A percentile compares a stretch with the other conserved stretches of the same genome.
Conservation (phyloP, 2,797 vertebrate genomes). For the Remorina albescens region DNA sequence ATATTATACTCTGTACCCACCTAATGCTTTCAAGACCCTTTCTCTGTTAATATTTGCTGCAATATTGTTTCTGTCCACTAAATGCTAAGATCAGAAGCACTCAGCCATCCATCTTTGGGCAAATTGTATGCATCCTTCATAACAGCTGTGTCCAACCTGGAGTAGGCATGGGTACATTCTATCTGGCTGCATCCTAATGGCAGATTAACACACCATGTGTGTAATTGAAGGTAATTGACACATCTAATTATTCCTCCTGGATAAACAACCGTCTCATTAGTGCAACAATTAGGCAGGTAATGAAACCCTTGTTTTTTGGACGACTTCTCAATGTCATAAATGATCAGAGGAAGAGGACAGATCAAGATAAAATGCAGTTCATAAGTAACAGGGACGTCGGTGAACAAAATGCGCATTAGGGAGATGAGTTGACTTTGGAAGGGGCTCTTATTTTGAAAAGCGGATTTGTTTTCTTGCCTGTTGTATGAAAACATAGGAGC, state of each 20-base stretch:
- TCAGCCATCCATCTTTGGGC: constrained; percentile 62
- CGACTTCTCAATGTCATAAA: constrained; percentile 72
- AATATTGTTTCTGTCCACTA: constrained; percentile 32
- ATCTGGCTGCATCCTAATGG: constrained; percentile 83
- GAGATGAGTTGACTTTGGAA: constrained; percentile 16
- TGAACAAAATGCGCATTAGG: constrained; percentile 58
- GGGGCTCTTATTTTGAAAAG: constrained; percentile 12
- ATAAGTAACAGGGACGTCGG: constrained; percentile 56
- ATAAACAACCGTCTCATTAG: constrained; percentile 86
- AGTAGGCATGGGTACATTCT: constrained; percentile 82
- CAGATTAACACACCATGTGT: constrained; percentile 78
- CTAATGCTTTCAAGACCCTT: constrained; percentile 11
- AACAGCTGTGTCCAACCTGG: constrained; percentile 81
- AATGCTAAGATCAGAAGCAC: constrained; percentile 45
- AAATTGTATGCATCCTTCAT: constrained; percentile 77
- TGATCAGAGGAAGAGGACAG: constrained; percentile 56
- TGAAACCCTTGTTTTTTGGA: constrained; percentile 81
- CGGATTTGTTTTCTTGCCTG: neutral
- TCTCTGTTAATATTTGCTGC: constrained; percentile 38
- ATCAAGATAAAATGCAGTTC: constrained; percentile 46
- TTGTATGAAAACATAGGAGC: neutral
- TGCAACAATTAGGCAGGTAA: constrained; percentile 78
- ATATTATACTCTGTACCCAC: constrained; percentile 13
- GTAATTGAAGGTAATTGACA: constrained; percentile 84
- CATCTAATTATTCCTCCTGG: constrained; percentile 83